phyloP scores from a whole-genome alignment of 1,140 invertebrate genomes.

The Heliothis subflexa region DNA sequence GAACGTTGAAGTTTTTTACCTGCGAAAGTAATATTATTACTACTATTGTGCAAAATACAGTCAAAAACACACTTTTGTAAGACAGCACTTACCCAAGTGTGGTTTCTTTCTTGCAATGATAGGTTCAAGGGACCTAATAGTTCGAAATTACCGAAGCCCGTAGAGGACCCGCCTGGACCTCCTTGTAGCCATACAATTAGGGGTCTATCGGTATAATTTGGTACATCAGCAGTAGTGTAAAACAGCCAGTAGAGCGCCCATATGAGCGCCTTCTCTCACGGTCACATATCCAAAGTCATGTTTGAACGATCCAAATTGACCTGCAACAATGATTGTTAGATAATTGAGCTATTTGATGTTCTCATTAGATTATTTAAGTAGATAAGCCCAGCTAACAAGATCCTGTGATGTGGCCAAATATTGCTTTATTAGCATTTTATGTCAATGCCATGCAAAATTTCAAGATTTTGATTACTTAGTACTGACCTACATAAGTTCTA shows the following conservation, averaged over 20 bases:
- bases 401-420: neutral
- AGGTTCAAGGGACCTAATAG: slow-evolving; percentile 91
- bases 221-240: slow-evolving; percentile 88
- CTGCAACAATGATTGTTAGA: slow-evolving; percentile 54
- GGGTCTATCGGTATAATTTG: slow-evolving; percentile 88
- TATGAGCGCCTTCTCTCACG: slow-evolving; percentile 90
- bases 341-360: neutral
- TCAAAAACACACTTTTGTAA: neutral
- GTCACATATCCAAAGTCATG: slow-evolving; percentile 83
- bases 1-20: slow-evolving; percentile 92
- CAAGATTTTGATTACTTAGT: neutral
- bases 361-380: neutral
- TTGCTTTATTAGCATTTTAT: neutral
- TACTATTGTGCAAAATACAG: no score
- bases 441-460: slow-evolving; percentile 1
- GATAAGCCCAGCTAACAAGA: neutral
- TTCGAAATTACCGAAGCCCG: slow-evolving; percentile 92
- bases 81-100: slow-evolving; percentile 89
- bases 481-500: no score
- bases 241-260: slow-evolving; percentile 96
- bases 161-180: slow-evolving; percentile 91
- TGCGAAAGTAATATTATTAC: slow-evolving; percentile 66
- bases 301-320: slow-evolving; percentile 72
- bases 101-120: slow-evolving; percentile 88
- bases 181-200: slow-evolving; percentile 93